Conservation (phyloP, 2,113 vertebrate species). For the Nicator chloris region DNA sequence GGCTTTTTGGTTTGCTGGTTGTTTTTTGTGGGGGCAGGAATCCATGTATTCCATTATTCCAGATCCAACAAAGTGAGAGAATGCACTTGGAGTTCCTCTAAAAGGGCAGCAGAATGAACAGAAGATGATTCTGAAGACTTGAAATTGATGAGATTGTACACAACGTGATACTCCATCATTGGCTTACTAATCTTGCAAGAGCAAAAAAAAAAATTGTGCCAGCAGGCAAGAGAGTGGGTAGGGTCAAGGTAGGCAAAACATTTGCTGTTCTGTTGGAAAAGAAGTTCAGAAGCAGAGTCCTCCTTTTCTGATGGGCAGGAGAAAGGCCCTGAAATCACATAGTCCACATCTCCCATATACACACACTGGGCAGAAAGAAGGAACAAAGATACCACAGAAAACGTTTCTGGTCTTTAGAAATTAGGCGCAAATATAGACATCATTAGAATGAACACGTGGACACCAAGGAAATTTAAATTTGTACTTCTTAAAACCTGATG, state of each 20-base stretch:
- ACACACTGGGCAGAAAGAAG: background rate
- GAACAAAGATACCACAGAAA: background rate
- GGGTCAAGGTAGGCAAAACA: background rate
- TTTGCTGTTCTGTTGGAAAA: background rate
- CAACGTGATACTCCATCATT: background rate
- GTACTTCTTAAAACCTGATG: background rate
- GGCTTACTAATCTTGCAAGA: background rate
- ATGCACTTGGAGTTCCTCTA: background rate
- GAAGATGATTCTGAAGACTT: background rate
- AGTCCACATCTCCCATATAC: background rate
- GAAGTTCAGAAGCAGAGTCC: background rate
- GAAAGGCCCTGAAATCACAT: background rate
- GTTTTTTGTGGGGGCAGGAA: background rate
- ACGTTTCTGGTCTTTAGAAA: background rate
- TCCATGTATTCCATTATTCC: no score
- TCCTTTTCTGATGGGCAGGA: background rate
- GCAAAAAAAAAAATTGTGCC: background rate
- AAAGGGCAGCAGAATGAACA: fast-evolving
- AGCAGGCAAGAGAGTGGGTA: background rate
- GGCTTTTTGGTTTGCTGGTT: background rate
- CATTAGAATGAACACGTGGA: background rate
- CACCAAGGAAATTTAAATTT: background rate
- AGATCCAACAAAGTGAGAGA: background rate
- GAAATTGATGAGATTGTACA: background rate
- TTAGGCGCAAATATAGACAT: background rate